These are phyloP conservation scores for Carassius auratus DNA, from an alignment of 2,113 vertebrate genomes.

Conservation along the genomic window DNA sequence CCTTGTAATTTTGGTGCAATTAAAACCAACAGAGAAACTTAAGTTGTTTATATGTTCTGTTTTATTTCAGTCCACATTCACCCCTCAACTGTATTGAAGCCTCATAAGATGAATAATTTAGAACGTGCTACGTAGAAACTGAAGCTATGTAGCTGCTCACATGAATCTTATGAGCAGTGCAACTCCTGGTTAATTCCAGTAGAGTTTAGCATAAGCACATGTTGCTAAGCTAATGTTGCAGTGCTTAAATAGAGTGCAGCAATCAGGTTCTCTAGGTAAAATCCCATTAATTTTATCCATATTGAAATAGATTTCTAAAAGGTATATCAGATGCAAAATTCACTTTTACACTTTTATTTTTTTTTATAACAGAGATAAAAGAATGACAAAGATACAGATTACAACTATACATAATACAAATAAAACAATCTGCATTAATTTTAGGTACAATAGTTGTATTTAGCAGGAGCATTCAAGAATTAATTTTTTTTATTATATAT, in stretches of 20 bases:
- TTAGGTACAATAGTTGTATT: too few relatives aligned
- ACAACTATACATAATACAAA: too few relatives aligned
- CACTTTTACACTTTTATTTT: too few relatives aligned
- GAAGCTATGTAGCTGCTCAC: background rate
- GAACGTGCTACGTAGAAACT: background rate
- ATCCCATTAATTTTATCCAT: background rate
- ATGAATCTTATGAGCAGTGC: background rate
- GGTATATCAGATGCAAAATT: too few relatives aligned
- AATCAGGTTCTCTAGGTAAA: background rate
- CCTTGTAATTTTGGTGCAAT: background rate
- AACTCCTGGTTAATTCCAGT: background rate
- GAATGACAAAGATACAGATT: too few relatives aligned
- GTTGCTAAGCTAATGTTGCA: background rate
- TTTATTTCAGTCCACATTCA: slow-evolving; percentile 6
- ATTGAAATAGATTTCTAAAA: background rate
- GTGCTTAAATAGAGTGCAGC: background rate
- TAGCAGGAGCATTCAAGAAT: too few relatives aligned
- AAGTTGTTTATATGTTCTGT: background rate
- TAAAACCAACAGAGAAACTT: background rate
- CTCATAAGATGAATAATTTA: background rate
- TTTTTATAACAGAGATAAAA: too few relatives aligned
- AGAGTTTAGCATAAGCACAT: background rate
- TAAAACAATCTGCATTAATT: too few relatives aligned
- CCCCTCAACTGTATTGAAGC: background rate
- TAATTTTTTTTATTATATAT: too few relatives aligned